Base-by-base conservation (phyloP, 1,140 invertebrate genomes). In the Limonius californicus region DNA sequence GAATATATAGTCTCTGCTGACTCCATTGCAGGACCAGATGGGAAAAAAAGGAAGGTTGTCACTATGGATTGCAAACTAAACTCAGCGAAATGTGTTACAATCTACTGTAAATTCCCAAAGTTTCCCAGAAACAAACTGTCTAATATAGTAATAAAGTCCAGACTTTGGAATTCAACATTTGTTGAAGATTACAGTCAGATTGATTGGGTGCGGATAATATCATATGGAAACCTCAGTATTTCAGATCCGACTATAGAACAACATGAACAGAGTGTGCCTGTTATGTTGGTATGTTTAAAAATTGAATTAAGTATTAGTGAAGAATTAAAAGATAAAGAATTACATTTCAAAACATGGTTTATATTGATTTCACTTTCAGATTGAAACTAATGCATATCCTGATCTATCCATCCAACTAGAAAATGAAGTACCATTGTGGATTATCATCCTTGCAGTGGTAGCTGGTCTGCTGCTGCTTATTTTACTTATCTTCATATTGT, bases 141-240 rank as follows among this genome's bases (percentile, higher is more conserved):
- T 0, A 88, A 87, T 0, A 91, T 97, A 62, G 85, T 84, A 35
- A 84, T 96, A 15, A 86, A 84, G 70, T 89, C 92, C 1, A 84
- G 91, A 54, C 79, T 97, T 6, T 97, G 94, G 94, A 96, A 95
- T 80, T 86, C 89, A 0, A 96, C 94, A 0, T 78, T 97, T 11
- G 87, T 92, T 0, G 88, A 92, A 73, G 90, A 95, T 75, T 95
- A 94, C 78, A 87, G 89, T 0, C 82, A 86, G 47, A 90, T 94
- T n/a, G 88, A 92, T 73, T 82, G 85, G 43, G 92, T 96, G 0
- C 83, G 84, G 67, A 93, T 95, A 54, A 83, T 84, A 23, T 95
- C 93, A 0, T 82, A 81, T 54, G 93, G 90, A 0, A 81, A 80
- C 65, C 86, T 95, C 27, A 75, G 84, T 63, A 85, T 95, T 64